Evolutionary conservation across 2,888 invertebrate genomes (phyloP).

Genomic region (Pyrochroa serraticornis): DNA sequence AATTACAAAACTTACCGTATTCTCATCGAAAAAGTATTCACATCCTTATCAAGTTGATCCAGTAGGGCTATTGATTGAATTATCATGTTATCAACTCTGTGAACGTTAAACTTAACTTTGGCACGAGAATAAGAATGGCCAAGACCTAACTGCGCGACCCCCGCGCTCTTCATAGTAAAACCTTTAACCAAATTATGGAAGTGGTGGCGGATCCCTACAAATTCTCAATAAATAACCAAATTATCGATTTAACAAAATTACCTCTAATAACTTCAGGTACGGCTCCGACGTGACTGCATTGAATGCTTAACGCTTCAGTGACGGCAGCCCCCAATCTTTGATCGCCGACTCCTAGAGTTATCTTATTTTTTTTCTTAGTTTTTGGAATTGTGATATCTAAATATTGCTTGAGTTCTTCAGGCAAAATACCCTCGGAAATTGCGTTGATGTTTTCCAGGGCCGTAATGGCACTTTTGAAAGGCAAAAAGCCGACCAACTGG

Average conservation of each 20-base stretch:
- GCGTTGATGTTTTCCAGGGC: conserved; percentile 96
- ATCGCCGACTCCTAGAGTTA: conserved; percentile 83
- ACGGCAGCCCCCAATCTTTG: conserved; percentile 91
- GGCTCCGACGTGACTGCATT: conserved; percentile 84
- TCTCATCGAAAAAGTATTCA: conserved; percentile 98
- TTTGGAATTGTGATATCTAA: conserved; percentile 89
- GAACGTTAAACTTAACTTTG: conserved; percentile 98
- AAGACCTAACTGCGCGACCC: conserved; percentile 92
- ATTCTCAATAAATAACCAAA: conserved; percentile 1
- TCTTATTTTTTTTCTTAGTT: conserved; percentile 71
- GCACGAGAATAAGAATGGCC: conserved; percentile 98
- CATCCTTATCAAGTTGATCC: conserved; percentile 98
- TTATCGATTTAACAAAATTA: conserved; percentile 42
- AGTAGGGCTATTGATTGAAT: conserved; percentile 97
- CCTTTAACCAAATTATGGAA: conserved; percentile 84
- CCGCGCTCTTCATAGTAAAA: conserved; percentile 78
- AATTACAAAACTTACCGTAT: conserved; percentile 66
- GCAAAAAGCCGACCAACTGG: conserved; percentile 84
- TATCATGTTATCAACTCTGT: conserved; percentile 99
- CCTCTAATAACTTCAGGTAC: conserved; percentile 92
- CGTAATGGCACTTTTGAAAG: conserved; percentile 90
- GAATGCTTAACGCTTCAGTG: conserved; percentile 79
- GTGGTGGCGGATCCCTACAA: conserved; percentile 72
- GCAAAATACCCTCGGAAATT: conserved; percentile 92
- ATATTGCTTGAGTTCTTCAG: conserved; percentile 88